Percentiles rank a stretch among this genome's conserved stretches.
phyloP scores from a whole-genome alignment of 1,140 invertebrate genomes.

The Drosophila azteca region DNA sequence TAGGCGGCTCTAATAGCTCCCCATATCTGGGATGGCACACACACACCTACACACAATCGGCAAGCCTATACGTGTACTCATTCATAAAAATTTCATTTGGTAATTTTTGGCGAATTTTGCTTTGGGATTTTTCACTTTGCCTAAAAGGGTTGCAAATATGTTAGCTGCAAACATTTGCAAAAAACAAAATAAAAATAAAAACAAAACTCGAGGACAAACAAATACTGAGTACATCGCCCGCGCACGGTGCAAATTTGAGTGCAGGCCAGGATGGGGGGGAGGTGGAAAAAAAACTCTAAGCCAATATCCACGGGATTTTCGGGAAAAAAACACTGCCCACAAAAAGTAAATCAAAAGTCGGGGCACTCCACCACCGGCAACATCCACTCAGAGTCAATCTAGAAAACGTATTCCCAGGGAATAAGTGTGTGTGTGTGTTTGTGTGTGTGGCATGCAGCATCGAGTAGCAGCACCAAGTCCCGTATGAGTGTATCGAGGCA shows the following conservation, averaged over 20 bases:
- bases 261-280: conserved; percentile 4
- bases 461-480: conserved; percentile 22
- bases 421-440: too few relatives aligned
- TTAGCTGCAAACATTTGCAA: conserved; percentile 20
- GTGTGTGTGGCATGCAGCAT: conserved; percentile 3
- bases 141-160: conserved; percentile 55
- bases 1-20: conserved; percentile 49
- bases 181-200: neutral
- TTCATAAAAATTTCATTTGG: conserved; percentile 54
- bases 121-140: conserved; percentile 45
- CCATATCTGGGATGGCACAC: neutral
- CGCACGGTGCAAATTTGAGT: conserved; percentile 42
- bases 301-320: conserved; percentile 20
- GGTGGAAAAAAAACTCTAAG: conserved; percentile 22
- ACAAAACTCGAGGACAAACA: neutral
- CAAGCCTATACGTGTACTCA: neutral
- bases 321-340: conserved; percentile 25
- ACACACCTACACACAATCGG: neutral
- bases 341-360: conserved; percentile 73
- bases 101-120: conserved; percentile 52
- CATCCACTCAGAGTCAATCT: conserved; percentile 42
- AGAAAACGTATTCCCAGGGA: conserved; percentile 6
- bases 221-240: too few relatives aligned
- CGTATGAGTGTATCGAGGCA: conserved; percentile 55
- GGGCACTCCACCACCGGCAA: conserved; percentile 41